Evolutionary conservation across 2,888 invertebrate genomes (phyloP), one percentile per base, ranked within the genome.

Genomic region (Koerneria pararmatus): DNA sequence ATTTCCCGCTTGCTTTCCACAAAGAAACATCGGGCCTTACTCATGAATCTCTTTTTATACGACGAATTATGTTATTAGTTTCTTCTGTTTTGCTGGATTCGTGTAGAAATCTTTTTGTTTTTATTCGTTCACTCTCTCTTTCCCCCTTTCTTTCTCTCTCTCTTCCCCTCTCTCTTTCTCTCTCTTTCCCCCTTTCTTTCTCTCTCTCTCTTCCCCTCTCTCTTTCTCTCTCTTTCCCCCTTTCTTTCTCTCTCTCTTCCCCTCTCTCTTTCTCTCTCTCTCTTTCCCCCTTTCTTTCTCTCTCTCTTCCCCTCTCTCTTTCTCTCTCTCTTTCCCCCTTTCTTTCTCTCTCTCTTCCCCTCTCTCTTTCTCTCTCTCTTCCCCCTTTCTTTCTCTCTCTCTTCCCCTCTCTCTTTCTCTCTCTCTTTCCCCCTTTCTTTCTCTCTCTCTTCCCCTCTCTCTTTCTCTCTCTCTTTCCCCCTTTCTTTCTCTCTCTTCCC

Each of bases 71-170:
- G n/a, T n/a, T n/a, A n/a, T n/a, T n/a, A n/a, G n/a, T n/a, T n/a
- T n/a, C n/a, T n/a, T n/a, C n/a, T n/a, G n/a, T n/a, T n/a, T n/a
- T n/a, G n/a, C n/a, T n/a, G n/a, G n/a, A n/a, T n/a, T n/a, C n/a
- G n/a, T n/a, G n/a, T n/a, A n/a, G n/a, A n/a, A n/a, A n/a, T n/a
- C n/a, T n/a, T n/a, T n/a, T n/a, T n/a, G n/a, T n/a, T n/a, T n/a
- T n/a, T n/a, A n/a, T n/a, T n/a, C n/a, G 60, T 46, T 60, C 60
- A 60, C 60, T 60, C 46, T 59, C 46, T 19, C 24, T 24, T 32
- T 6, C 29, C 35, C 35, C 34, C 57, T 27, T 41, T 58, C 1
- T 37, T 32, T 35, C 27, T 60, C 48, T 49, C 31, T 60, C 48
- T 29, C 60, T 46, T 46, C 11, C 19, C 46, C 11, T 46, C 46